Conservation (phyloP, 1,140 invertebrate species). For the Drosophila lacertosa region DNA sequence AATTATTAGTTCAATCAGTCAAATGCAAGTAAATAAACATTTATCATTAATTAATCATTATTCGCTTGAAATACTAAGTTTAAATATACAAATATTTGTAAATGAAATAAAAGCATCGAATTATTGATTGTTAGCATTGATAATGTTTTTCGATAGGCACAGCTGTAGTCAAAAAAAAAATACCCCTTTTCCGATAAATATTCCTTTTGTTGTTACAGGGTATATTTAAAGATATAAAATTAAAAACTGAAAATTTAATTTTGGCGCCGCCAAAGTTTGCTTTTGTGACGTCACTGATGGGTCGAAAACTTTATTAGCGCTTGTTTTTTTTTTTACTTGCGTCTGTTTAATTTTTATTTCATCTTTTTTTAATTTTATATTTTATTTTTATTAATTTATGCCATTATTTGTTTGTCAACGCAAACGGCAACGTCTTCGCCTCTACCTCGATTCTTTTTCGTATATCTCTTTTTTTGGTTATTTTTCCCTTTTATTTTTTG, state of each 20-base stretch:
- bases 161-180: too few relatives aligned
- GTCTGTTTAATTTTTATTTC: conserved; percentile 9
- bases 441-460: conserved; percentile 3
- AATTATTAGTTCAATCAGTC: too few relatives aligned
- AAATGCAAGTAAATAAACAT: too few relatives aligned
- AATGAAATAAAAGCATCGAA: too few relatives aligned
- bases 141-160: too few relatives aligned
- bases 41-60: too few relatives aligned
- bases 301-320: conserved; percentile 24
- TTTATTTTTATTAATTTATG: conserved; percentile 77
- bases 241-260: conserved; percentile 39
- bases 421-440: conserved; percentile 31
- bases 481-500: conserved; percentile 17
- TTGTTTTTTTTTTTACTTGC: conserved; percentile 11
- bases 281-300: conserved; percentile 53
- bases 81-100: too few relatives aligned
- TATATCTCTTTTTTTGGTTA: conserved; percentile 10
- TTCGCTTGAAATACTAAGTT: too few relatives aligned
- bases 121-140: too few relatives aligned
- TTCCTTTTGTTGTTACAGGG: conserved; percentile 1
- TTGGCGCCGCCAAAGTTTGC: conserved; percentile 35
- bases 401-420: conserved; percentile 77
- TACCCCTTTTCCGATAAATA: conserved; percentile 4
- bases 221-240: conserved; percentile 19
- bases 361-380: conserved; percentile 37